These are phyloP conservation scores for Notodonta dromedarius DNA, from an alignment of 2,888 invertebrate species.

Conservation along the genomic window DNA sequence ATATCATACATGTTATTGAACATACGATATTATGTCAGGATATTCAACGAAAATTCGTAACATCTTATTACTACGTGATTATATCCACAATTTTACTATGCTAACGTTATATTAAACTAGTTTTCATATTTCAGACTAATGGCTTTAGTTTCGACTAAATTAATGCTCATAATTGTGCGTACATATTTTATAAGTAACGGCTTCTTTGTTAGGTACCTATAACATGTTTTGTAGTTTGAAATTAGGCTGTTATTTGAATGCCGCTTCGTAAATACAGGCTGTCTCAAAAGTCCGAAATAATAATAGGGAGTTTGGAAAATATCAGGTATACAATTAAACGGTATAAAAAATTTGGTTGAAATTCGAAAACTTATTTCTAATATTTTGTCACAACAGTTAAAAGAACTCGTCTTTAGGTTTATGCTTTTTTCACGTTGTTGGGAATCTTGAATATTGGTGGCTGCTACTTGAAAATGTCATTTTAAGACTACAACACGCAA, in stretches of 20 bases:
- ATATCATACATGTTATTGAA: neutral
- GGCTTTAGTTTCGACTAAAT: conserved; percentile 5
- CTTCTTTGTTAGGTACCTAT: neutral
- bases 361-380: no score
- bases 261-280: neutral
- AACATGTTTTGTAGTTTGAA: neutral
- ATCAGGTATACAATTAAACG: no score
- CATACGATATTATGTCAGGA: neutral
- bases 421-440: no score
- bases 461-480: no score
- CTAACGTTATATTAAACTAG: neutral
- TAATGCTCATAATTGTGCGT: conserved; percentile 3
- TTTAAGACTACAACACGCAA: no score
- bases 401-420: no score
- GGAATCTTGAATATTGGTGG: no score
- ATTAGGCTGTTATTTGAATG: neutral
- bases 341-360: no score
- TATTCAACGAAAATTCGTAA: neutral
- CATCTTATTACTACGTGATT: neutral
- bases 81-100: neutral
- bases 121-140: conserved; percentile 1
- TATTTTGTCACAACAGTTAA: no score
- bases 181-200: conserved; percentile 7
- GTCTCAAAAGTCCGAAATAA: no score
- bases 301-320: no score